Evolutionary conservation across 2,888 invertebrate species (phyloP).

Genomic region (Thymelicus sylvestris): DNA sequence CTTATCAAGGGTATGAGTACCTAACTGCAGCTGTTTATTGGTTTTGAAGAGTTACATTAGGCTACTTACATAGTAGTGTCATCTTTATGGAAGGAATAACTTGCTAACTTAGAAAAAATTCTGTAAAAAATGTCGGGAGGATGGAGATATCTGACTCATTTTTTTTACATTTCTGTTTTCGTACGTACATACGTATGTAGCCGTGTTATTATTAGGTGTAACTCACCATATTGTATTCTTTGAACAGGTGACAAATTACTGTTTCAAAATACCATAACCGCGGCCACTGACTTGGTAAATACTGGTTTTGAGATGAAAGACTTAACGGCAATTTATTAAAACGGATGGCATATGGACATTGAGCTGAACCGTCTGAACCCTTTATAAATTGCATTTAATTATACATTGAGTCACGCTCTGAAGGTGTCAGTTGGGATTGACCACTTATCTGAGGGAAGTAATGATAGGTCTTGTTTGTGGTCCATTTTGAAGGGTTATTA

Average conservation of each 20-base stretch:
- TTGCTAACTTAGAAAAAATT: too few species aligned
- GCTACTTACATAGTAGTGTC: too few species aligned
- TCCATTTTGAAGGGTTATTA: slow-evolving; percentile 58
- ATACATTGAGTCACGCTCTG: slow-evolving; percentile 69
- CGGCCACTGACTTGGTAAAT: slow-evolving; percentile 16
- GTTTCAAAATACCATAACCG: slow-evolving; percentile 12
- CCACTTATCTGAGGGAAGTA: slow-evolving; percentile 63
- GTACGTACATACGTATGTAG: too few species aligned
- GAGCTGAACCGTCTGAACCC: slow-evolving; percentile 72
- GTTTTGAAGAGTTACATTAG: too few species aligned
- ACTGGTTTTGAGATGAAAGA: slow-evolving; percentile 21
- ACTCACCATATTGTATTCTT: background rate
- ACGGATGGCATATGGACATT: slow-evolving; percentile 68
- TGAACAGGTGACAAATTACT: slow-evolving; percentile 25
- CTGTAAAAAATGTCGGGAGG: too few species aligned
- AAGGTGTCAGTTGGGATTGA: slow-evolving; percentile 80
- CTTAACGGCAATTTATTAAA: slow-evolving; percentile 28
- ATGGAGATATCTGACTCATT: too few species aligned
- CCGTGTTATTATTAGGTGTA: too few species aligned
- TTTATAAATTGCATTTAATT: slow-evolving; percentile 77
- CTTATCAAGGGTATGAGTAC: too few species aligned
- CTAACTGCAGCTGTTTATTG: too few species aligned
- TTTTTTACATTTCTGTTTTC: too few species aligned
- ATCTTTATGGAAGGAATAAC: too few species aligned
- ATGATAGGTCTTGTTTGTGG: slow-evolving; percentile 28